phyloP scores from a whole-genome alignment of 2,113 vertebrate genomes.

The Alaudala cheleensis region DNA sequence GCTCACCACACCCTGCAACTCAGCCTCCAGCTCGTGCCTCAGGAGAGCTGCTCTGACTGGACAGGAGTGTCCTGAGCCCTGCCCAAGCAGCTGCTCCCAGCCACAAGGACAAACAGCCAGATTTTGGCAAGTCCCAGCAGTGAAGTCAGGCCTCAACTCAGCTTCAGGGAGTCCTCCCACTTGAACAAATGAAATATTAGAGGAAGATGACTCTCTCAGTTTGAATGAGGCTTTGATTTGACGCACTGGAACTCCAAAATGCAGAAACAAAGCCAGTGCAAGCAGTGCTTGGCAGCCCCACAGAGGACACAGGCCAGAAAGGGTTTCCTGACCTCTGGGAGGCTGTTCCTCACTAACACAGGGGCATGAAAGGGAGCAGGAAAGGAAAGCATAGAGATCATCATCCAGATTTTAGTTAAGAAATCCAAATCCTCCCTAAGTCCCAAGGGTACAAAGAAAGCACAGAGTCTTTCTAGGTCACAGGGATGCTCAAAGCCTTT shows the following conservation, averaged over 20 bases:
- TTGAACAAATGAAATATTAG: background rate
- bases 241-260: accelerated
- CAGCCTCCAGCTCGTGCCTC: background rate
- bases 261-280: background rate
- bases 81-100: background rate
- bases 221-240: background rate
- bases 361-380: background rate
- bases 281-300: background rate
- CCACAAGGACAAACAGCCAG: background rate
- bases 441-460: background rate
- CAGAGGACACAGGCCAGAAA: accelerated
- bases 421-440: background rate
- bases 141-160: background rate
- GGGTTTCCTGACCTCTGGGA: background rate
- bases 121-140: background rate
- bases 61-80: background rate
- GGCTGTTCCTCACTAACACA: background rate
- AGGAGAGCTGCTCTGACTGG: background rate
- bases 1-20: background rate
- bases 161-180: background rate
- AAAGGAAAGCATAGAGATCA: background rate
- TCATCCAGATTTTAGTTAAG: background rate
- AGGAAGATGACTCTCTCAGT: background rate
- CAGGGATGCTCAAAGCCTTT: background rate
- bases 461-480: background rate